Evolutionary conservation across 2,888 invertebrate genomes (phyloP), one percentile per base, ranked within the genome.

Genomic region (Salticus scenicus): DNA sequence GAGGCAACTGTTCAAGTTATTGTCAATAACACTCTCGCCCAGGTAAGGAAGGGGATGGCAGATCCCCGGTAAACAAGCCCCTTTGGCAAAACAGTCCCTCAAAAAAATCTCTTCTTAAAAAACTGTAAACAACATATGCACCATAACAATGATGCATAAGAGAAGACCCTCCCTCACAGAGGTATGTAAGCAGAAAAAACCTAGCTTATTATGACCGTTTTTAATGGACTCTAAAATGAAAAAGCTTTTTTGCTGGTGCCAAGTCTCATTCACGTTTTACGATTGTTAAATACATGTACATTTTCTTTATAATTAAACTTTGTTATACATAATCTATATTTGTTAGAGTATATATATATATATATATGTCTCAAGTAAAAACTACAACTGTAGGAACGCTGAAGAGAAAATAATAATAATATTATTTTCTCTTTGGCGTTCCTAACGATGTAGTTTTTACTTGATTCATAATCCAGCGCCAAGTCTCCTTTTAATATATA

Each of bases 41-140:
- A n/a, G 76, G 71, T 66, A 69, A 76, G 75, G 76, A 84, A 72
- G 2, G 57, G 57, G 24, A 24, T 4, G 57, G 47, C 2, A 24
- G 17, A 24, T 76, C 64, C 30, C 41, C 27, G 72, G 83, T 84
- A 84, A 83, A 83, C 83, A 83, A 69, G 57, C 73, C 73, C 57
- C 69, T 70, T 57, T 33, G 69, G 31, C 41, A 37, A 28, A 47
- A 47, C 47, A 66, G 12, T 28, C 12, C 37, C 51, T 28, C 33
- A 77, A 70, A 83, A 83, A 84, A 73, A 76, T 41, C 72, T 70
- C 51, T 47, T 67, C 47, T 67, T 70, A 57, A 63, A 77, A 84
- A 78, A 67, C 31, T 77, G 83, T 84, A 84, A 84, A 84, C 83
- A 84, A 84, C 83, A 84, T 84, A 84, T 84, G 83, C 83, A 77